Conservation (phyloP, 2,113 vertebrate genomes). For the Peromyscus maniculatus region DNA sequence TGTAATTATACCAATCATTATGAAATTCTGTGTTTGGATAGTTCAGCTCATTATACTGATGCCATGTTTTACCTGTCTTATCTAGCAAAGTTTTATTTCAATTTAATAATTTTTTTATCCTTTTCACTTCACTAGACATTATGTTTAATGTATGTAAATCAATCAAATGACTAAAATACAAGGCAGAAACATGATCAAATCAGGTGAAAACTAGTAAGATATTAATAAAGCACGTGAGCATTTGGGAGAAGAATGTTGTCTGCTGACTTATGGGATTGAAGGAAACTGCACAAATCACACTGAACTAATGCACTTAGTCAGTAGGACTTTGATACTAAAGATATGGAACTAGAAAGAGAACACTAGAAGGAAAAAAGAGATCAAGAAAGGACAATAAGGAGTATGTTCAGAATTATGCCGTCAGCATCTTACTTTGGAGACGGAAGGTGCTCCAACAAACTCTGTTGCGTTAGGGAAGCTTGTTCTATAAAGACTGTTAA, state of each 20-base stretch:
- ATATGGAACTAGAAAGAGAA: background rate
- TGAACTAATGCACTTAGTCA: background rate
- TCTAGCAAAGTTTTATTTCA: background rate
- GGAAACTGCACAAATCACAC: background rate
- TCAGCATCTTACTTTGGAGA: background rate
- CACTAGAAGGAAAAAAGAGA: background rate
- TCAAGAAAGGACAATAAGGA: background rate
- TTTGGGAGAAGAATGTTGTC: background rate
- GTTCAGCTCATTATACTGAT: background rate
- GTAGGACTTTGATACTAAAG: background rate
- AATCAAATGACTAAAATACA: background rate
- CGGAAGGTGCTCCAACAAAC: background rate
- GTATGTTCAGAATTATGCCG: background rate
- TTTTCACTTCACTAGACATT: background rate
- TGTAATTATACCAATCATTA: background rate
- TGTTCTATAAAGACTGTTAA: background rate
- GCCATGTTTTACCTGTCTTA: background rate
- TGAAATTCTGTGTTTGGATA: slow-evolving; percentile 49
- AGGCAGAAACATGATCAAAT: background rate
- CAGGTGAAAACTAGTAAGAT: background rate
- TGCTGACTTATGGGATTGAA: background rate
- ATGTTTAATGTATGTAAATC: background rate
- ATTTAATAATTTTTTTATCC: background rate
- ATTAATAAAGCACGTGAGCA: background rate
- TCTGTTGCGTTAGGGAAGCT: background rate